Base-by-base conservation (phyloP, 1,140 invertebrate species). In the Lethocerus indicus region DNA sequence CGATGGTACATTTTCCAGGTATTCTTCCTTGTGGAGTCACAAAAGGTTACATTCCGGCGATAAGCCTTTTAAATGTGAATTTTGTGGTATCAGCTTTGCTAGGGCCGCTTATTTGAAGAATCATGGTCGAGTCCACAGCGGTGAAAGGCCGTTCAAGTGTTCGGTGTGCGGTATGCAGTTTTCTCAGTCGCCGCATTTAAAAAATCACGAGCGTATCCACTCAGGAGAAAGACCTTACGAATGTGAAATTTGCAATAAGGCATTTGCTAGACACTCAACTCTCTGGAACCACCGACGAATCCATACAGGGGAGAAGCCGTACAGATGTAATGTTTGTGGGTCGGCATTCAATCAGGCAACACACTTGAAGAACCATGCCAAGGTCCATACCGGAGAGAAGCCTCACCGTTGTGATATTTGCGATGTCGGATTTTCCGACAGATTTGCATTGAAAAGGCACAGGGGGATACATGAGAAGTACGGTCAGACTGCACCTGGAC, bases 211-310 rank as follows among this genome's bases (percentile, higher is more conserved):
- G 61, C 72, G 87, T 58, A 90, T 89, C 49, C 89, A 94, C 63
- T 90, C 86, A 26, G 80, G 79, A 13, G 88, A 92, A 63, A 74
- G 87, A 54, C 87, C 87, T 1, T 92, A 90, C 67, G 83, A 88
- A 45, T 93, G 89, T 65, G 84, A 88, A 65, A 81, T 88, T 9
- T 93, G 89, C 61, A 83, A 87, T 57, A 90, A 91, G 68, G 84
- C 84, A 18, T 92, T 87, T 60, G 86, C 81, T 39, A 74, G 79
- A 59, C 86, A 83, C 66, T 87, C 80, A 24, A 91, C 84, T 1
- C 66, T 91, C 32, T 88, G 85, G 82, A 89, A 88, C 63, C 91
- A 95, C 63, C 73, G 88, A 37, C 76, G 91, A 49, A 95, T 97
- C 53, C 93, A 97, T 63, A 96, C 89, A 3, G 87, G 87, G 16